phyloP scores from a whole-genome alignment of 2,797 vertebrate species.

The Mustela erminea region DNA sequence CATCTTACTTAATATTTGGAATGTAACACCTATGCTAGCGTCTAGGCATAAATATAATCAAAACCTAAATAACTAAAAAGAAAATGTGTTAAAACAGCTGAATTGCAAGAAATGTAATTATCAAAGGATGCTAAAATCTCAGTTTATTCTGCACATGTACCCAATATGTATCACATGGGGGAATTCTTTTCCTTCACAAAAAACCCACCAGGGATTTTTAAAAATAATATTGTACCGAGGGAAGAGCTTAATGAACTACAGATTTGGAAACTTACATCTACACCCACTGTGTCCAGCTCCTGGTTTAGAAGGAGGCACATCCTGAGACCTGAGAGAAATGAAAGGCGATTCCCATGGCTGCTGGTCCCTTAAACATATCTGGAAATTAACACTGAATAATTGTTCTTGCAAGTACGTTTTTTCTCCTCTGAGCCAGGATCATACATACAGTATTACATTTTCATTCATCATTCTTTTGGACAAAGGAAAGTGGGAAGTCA shows the following conservation, averaged over 20 bases:
- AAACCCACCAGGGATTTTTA: neutral
- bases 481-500: neutral
- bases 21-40: neutral
- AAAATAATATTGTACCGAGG: slow-evolving; percentile 39
- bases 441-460: neutral
- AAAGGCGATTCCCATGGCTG: neutral
- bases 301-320: neutral
- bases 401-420: neutral
- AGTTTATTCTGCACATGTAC: slow-evolving; percentile 47
- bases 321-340: neutral
- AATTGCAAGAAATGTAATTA: slow-evolving; percentile 57
- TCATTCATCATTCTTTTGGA: neutral
- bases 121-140: neutral
- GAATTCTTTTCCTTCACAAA: slow-evolving; percentile 50
- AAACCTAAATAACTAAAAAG: slow-evolving; percentile 58
- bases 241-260: slow-evolving; percentile 13
- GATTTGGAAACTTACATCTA: neutral
- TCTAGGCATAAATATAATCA: slow-evolving; percentile 29
- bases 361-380: no score
- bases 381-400: neutral
- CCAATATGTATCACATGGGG: slow-evolving; percentile 27
- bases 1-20: neutral
- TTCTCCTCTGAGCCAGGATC: neutral
- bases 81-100: slow-evolving; percentile 66
- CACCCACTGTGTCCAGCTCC: no score